phyloP scores from a whole-genome alignment of 2,888 invertebrate species.

The Athalia circularis region DNA sequence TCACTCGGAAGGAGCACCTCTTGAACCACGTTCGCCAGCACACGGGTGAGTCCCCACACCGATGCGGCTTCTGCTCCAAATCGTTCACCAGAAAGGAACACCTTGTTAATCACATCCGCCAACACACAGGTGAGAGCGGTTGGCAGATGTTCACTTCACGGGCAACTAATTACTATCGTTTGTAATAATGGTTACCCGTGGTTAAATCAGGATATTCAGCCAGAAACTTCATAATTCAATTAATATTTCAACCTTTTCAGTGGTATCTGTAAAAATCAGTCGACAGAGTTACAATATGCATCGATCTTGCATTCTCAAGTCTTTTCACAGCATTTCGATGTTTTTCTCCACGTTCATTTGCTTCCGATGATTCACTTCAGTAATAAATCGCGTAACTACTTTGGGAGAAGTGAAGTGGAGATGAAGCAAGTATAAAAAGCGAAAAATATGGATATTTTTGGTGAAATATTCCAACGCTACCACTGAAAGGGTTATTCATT shows the following conservation, averaged over 20 bases:
- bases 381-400: too few relatives aligned
- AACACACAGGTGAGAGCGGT: slow-evolving; percentile 80
- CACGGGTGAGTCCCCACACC: slow-evolving; percentile 89
- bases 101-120: slow-evolving; percentile 89
- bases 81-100: slow-evolving; percentile 92
- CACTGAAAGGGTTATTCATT: slow-evolving; percentile 11
- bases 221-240: slow-evolving; percentile 4
- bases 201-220: slow-evolving; percentile 9
- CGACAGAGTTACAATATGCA: background rate
- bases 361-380: background rate
- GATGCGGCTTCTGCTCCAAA: slow-evolving; percentile 91
- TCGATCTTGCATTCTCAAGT: background rate
- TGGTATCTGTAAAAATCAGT: background rate
- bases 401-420: too few relatives aligned
- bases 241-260: slow-evolving; percentile 13
- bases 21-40: slow-evolving; percentile 87
- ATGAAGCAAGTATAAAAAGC: background rate
- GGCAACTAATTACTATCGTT: slow-evolving; percentile 57
- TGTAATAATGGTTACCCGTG: slow-evolving; percentile 34
- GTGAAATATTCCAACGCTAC: background rate
- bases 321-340: background rate
- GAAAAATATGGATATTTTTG: background rate
- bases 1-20: slow-evolving; percentile 86
- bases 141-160: slow-evolving; percentile 70
- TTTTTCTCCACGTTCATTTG: background rate